A percentile compares a stretch with the other conserved stretches of the same genome.
Evolutionary conservation across 2,888 invertebrate genomes (phyloP).

Genomic region (Luffia ferchaultella): DNA sequence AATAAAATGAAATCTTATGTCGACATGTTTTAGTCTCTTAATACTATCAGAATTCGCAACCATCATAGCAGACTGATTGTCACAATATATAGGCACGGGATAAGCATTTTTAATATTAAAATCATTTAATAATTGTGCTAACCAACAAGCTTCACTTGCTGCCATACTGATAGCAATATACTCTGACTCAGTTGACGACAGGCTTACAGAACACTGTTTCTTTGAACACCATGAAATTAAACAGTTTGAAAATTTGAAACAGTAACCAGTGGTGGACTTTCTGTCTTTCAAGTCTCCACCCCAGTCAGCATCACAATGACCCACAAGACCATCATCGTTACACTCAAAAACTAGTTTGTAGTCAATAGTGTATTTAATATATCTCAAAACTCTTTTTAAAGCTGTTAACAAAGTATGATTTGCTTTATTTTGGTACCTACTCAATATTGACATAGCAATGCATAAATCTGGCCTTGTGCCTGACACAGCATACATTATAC

Average conservation of each 20-base stretch:
- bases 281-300: conserved; percentile 16
- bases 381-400: conserved; percentile 10
- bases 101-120: conserved; percentile 6
- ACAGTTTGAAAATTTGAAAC: too few relatives aligned
- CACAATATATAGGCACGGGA: background rate
- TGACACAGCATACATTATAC: conserved; percentile 14
- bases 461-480: conserved; percentile 16
- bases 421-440: conserved; percentile 1
- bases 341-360: too few relatives aligned
- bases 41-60: conserved; percentile 10
- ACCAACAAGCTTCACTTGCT: conserved; percentile 15
- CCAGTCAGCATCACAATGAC: conserved; percentile 19
- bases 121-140: conserved; percentile 9
- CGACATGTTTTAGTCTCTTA: conserved; percentile 11
- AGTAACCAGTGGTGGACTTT: conserved; percentile 18
- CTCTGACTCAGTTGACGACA: conserved; percentile 20
- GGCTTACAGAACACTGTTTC: conserved; percentile 16
- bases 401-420: conserved; percentile 2
- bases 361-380: conserved; percentile 11
- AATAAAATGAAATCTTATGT: conserved; percentile 12
- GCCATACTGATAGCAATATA: conserved; percentile 18
- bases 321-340: too few relatives aligned
- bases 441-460: conserved; percentile 9
- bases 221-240: too few relatives aligned
- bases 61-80: conserved; percentile 13